Evolutionary conservation across 2,113 vertebrate species (phyloP), one percentile per base, ranked within the genome.

Genomic region (Nerophis lumbriciformis): DNA sequence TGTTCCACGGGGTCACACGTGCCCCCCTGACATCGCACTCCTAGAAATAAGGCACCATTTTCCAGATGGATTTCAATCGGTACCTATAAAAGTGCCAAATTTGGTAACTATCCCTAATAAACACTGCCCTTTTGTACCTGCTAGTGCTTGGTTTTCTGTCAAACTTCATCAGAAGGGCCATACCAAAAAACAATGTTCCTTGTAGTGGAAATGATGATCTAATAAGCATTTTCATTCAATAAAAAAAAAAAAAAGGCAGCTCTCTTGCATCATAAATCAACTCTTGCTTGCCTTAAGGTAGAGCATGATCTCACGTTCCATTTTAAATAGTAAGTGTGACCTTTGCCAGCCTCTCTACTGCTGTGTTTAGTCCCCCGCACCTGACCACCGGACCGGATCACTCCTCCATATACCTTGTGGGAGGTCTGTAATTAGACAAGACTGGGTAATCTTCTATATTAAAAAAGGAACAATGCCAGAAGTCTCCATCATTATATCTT

Each of bases 401-500:
- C 53, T 39, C 47, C 13, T 62, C 57, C 53, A 44, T 61, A 65
- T 74, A 44, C 63, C 61, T 53, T 61, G 38, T 12, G 53, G 65
- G 65, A 66, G 50, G 67, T 51, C 75, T 75, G 54, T 75, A 81
- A 80, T 85, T 66, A 77, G 63, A 39, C 63, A 62, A 55, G 58
- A 64, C 62, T 63, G 42, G 12, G 45, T 72, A 66, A 77, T 84
- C 67, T 79, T 51, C 47, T 50, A 49, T 57, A 50, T 66, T 28
- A 28, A 28, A 28, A 28, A 28, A 28, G 28, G 73, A 84, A 78
- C 73, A 77, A 80, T 79, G 68, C 67, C 65, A 61, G 57, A 80
- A 56, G 73, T 75, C 69, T 66, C 66, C 53, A 53, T 83, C 55
- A 61, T 82, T 68, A 66, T 71, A 72, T 82, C 64, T 63, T 65